Conservation (phyloP, 2,113 vertebrate species). For the Serinus canaria region DNA sequence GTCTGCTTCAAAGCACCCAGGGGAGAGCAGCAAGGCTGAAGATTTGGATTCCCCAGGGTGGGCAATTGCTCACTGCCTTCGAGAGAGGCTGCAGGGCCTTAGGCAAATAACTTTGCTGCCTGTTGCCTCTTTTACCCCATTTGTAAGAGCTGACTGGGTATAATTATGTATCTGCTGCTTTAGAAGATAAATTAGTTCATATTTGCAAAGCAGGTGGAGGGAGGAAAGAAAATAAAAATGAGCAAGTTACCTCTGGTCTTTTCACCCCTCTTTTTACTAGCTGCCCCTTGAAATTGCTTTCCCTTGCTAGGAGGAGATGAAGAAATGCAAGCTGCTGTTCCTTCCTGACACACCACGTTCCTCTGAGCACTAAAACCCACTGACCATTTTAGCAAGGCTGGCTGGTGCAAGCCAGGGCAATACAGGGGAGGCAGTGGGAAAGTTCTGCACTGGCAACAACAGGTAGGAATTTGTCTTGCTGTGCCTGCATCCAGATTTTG, state of each 20-base stretch:
- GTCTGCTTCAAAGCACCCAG: background rate
- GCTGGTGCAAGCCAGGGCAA: background rate
- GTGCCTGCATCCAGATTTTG: background rate
- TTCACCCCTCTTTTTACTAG: background rate
- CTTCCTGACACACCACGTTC: background rate
- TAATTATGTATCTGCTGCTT: slow-evolving; percentile 37
- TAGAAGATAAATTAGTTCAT: slow-evolving; percentile 36
- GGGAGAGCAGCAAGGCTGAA: background rate
- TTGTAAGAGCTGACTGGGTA: background rate
- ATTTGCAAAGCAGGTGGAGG: slow-evolving; percentile 1
- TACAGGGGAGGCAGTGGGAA: background rate
- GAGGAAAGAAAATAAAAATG: fast-evolving
- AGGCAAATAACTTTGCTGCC: slow-evolving; percentile 34
- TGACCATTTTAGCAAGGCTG: background rate
- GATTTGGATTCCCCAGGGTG: background rate
- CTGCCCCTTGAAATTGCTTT: background rate
- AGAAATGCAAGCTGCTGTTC: background rate
- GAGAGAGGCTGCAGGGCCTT: background rate
- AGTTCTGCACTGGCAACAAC: background rate
- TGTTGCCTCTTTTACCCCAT: slow-evolving; percentile 16
- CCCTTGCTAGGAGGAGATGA: background rate
- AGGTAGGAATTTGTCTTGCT: slow-evolving; percentile 27
- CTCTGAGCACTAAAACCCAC: background rate
- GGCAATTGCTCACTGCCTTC: background rate
- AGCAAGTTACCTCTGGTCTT: background rate